These are phyloP conservation scores for Patiria miniata DNA, from an alignment of 35 echinoderm and acorn worm species.

Conservation along the genomic window DNA sequence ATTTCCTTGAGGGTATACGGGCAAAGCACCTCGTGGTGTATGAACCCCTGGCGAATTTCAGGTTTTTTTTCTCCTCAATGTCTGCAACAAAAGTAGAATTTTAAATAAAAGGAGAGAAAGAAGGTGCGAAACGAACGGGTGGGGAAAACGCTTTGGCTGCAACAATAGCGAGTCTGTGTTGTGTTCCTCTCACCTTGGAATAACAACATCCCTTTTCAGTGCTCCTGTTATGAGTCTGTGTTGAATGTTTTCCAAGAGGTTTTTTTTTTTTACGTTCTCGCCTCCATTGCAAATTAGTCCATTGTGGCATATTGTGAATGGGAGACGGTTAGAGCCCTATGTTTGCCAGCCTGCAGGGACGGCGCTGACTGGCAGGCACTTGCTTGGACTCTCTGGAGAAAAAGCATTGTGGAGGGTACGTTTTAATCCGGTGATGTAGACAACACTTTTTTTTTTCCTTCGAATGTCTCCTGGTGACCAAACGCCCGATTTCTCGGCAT, in stretches of 20 bases:
- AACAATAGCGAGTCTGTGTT: slow-evolving; percentile 1
- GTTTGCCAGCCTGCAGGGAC: neutral
- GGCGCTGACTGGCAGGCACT: no score
- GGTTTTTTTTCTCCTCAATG: no score
- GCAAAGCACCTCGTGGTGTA: no score
- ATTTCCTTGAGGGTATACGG: neutral
- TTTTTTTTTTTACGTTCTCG: neutral
- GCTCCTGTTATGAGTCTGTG: neutral
- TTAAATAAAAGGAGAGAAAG: neutral
- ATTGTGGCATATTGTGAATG: neutral
- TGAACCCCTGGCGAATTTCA: no score
- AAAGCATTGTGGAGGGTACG: no score
- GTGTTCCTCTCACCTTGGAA: neutral
- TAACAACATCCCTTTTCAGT: neutral
- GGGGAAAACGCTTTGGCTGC: neutral
- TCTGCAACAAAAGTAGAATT: no score
- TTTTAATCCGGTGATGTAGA: no score
- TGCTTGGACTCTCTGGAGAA: no score
- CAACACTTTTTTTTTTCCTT: no score
- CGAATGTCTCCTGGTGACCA: no score
- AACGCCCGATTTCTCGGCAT: no score
- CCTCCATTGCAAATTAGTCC: slow-evolving; percentile 12
- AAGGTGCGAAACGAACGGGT: neutral
- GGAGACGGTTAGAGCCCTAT: neutral
- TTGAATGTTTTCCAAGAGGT: slow-evolving; percentile 1